A percentile compares a stretch with the other conserved stretches of the same genome.
phyloP scores from a whole-genome alignment of 2,113 vertebrate species.

The Pica pica region DNA sequence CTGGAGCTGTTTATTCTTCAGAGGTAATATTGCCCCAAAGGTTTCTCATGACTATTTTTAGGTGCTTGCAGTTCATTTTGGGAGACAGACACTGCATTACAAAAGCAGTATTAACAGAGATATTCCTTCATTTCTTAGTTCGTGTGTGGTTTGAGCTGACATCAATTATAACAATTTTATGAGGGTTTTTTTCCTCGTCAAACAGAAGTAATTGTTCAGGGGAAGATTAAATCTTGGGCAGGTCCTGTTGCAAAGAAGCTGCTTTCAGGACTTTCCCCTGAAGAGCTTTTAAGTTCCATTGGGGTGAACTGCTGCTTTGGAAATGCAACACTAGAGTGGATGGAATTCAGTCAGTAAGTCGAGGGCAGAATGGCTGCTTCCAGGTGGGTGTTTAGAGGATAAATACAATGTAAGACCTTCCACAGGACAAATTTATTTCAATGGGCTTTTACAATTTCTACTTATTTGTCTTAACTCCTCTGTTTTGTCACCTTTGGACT shows the following conservation, averaged over 20 bases:
- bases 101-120: not conserved
- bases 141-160: not conserved
- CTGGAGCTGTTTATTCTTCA: not conserved
- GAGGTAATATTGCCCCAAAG: not conserved
- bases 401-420: not conserved
- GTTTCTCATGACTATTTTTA: slow-evolving; percentile 14
- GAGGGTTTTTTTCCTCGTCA: not conserved
- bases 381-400: not conserved
- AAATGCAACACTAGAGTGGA: not conserved
- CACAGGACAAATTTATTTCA: not conserved
- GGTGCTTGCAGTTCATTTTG: not conserved
- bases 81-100: not conserved
- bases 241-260: not conserved
- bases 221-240: slow-evolving; percentile 39
- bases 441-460: not conserved
- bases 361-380: not conserved
- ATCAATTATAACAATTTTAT: not conserved
- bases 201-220: not conserved
- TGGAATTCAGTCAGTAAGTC: not conserved
- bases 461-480: not conserved
- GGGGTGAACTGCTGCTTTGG: not conserved
- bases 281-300: not conserved
- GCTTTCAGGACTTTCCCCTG: not conserved
- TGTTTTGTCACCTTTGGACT: not conserved
- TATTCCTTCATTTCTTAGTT: slow-evolving; percentile 15